Conservation (phyloP, 2,888 invertebrate species). For the Coleophora flavipennella region DNA sequence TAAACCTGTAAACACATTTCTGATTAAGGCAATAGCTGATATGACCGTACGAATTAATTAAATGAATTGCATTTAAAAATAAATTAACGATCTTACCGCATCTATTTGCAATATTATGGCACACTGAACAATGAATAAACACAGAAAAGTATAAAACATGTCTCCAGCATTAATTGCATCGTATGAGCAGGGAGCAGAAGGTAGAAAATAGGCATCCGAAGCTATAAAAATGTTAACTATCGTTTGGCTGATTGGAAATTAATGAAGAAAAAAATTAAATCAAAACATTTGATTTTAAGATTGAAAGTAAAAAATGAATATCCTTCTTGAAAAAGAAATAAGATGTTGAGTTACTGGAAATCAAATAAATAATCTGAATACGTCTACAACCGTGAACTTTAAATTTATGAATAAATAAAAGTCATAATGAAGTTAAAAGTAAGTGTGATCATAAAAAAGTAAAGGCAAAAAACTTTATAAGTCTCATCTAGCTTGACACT, state of each 20-base stretch:
- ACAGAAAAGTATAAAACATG: slow-evolving; percentile 49
- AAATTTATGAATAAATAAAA: no score
- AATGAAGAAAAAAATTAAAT: slow-evolving; percentile 33
- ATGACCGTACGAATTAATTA: no score
- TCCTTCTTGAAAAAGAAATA: no score
- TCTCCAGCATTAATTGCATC: slow-evolving; percentile 35
- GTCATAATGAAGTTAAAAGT: no score
- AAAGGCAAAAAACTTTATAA: no score
- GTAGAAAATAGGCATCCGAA: slow-evolving; percentile 21
- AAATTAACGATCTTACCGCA: slow-evolving; percentile 38
- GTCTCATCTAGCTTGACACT: no score
- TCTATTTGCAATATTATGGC: slow-evolving; percentile 26
- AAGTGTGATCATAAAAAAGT: no score
- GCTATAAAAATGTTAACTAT: slow-evolving; percentile 37
- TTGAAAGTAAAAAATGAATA: no score
- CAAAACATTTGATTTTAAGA: background rate
- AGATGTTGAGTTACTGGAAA: no score
- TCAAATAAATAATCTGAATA: no score
- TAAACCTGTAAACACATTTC: slow-evolving; percentile 38
- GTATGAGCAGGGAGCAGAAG: slow-evolving; percentile 25
- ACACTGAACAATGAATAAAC: slow-evolving; percentile 33
- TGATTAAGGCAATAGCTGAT: no score
- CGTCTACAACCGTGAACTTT: no score
- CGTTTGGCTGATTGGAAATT: slow-evolving; percentile 32
- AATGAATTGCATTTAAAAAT: slow-evolving; percentile 1